Base-by-base conservation (phyloP, 2,888 invertebrate species). In the Heliconius charithonia region DNA sequence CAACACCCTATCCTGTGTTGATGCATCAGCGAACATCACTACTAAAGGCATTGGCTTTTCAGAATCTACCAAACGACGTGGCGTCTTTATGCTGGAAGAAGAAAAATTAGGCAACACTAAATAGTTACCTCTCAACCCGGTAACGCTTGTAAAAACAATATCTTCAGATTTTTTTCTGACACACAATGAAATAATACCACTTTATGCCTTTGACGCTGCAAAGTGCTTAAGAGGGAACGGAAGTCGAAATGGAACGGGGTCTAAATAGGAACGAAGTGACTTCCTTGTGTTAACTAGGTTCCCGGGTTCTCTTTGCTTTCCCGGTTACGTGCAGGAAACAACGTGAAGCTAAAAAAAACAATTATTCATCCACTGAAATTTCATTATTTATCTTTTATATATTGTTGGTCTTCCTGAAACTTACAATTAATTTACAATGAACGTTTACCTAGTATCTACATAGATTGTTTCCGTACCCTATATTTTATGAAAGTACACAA, bases 151-250 rank as follows among this genome's bases (percentile, higher is more conserved):
- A 10, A 16, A 45, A 45, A 45, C 16, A 19, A 66, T 9, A 25
- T 75, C 66, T 45, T 66, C 66, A 51, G 45, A 16, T n/a, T 75
- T 75, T 22, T 66, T 45, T 75, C 51, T 25, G 45, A 22, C 4
- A 65, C 25, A 41, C 56, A 56, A 51, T 75, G 66, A 16, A 75
- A 45, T 29, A 66, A 51, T 22, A 66, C 0, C 13, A 27, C 25
- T 56, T 75, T 75, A 22, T 32, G 66, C 29, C 66, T 75, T 16
- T 71, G 56, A 27, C 71, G n/a, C 29, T 59, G 71, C 25, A 56
- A 19, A 10, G 71, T 56, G 51, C 22, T 71, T 9, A 29, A 7
- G 29, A 29, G 19, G 10, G 19, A 65, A 65, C 16, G 45, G 45
- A 45, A 45, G 45, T 45, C 16, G 45, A 1, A 45, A 45, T 45